Evolutionary conservation across 2,888 invertebrate species (phyloP), one percentile per base, ranked within the genome.

Genomic region (Portevinia maculata): DNA sequence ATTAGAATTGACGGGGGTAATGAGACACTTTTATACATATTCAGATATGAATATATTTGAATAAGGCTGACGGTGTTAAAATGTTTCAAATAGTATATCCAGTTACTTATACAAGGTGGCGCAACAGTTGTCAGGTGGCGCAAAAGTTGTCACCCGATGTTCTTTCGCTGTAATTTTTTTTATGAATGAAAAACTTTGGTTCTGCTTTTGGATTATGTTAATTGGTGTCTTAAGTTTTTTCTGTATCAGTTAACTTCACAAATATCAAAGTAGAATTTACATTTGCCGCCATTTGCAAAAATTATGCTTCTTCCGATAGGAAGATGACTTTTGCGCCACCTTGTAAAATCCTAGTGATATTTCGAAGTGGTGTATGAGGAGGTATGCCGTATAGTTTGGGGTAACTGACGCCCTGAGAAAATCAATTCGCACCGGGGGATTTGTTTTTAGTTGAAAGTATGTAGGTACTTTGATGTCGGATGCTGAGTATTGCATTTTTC

Each of bases 1-100:
- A 81, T 81, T 76, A 71, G 7, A 34, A 48, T 24, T 5, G 57
- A 21, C 13, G 2, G n/a, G 2, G 41, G 34, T 28, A 64, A 53
- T 37, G 48, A 34, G 69, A 74, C 57, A 74, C 53, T 53, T 70
- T 24, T 24, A 24, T 24, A 24, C 24, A 24, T 24, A 24, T 24
- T 24, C 24, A 24, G 24, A 50, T 32, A 53, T 17, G 4, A 17
- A 32, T 17, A 11, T 48, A 9, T 48, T 30, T 6, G 7, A 13
- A 34, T 8, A 24, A 32, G n/a, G 13, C 17, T n/a, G 13, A 15
- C 41, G 34, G 60, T 28, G 44, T 28, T 60, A 48, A 55, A 21
- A 3, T 48, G 17, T 30, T 59, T 32, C 41, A n/a, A 39, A 52
- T 60, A 6, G 21, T 59, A 37, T 44, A 44, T 44, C 44, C 17